Percentiles rank a stretch among this genome's conserved stretches.
These are phyloP conservation scores for Papilio gigon DNA, from an alignment of 2,888 invertebrate genomes.

Conservation along the genomic window DNA sequence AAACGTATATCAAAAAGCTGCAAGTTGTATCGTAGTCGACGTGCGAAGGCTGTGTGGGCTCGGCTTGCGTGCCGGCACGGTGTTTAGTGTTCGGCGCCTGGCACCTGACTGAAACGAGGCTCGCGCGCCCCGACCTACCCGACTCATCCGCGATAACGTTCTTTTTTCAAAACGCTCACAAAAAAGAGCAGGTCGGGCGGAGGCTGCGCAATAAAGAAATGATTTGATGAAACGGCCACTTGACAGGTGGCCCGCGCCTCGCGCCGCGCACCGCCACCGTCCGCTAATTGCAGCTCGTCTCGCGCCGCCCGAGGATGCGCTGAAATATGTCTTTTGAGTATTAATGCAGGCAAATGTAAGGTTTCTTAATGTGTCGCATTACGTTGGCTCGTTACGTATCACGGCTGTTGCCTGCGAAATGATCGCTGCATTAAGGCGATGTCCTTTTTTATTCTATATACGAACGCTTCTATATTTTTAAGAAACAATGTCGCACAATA, in stretches of 20 bases:
- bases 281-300: constrained; percentile 73
- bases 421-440: constrained; percentile 47
- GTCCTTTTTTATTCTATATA: constrained; percentile 5
- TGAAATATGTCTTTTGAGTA: constrained; percentile 76
- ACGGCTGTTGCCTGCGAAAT: constrained; percentile 57
- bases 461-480: constrained; percentile 9
- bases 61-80: constrained; percentile 50
- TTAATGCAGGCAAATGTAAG: constrained; percentile 78
- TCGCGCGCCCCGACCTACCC: constrained; percentile 81
- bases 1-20: constrained; percentile 41
- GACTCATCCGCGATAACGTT: constrained; percentile 72
- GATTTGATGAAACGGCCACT: constrained; percentile 79
- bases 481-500: constrained; percentile 42
- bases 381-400: constrained; percentile 61
- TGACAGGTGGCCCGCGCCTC: constrained; percentile 80
- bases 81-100: constrained; percentile 76
- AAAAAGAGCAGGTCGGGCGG: constrained; percentile 73
- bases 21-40: constrained; percentile 31
- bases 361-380: constrained; percentile 69
- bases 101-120: constrained; percentile 79
- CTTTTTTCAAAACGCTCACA: constrained; percentile 74
- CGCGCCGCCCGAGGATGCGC: constrained; percentile 64
- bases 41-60: constrained; percentile 62
- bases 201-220: constrained; percentile 80
- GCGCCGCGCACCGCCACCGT: constrained; percentile 59